phyloP scores from a whole-genome alignment of 2,113 vertebrate species.

The Abramis brama region DNA sequence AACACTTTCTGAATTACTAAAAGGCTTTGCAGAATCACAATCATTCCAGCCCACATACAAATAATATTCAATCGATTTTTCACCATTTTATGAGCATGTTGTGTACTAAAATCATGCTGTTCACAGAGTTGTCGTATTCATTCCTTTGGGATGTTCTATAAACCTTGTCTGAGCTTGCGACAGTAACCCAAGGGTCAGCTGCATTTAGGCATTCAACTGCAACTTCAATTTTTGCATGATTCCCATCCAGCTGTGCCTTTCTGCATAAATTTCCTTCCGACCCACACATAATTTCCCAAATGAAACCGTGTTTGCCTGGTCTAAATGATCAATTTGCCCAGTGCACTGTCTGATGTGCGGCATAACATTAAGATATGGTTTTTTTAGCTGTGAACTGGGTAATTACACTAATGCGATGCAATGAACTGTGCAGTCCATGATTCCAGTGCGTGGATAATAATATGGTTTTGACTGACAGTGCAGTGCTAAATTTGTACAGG shows the following conservation, averaged over 20 bases:
- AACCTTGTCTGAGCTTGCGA: background rate
- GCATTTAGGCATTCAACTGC: conserved; percentile 3
- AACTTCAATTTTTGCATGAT: conserved; percentile 2
- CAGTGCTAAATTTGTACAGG: conserved; percentile 37
- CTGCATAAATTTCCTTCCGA: conserved; percentile 39
- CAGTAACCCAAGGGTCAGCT: background rate
- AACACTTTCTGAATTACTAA: background rate
- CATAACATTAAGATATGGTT: conserved; percentile 54
- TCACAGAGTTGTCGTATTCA: background rate
- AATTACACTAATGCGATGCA: conserved; percentile 61
- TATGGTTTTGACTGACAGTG: conserved; percentile 53
- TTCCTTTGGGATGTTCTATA: background rate
- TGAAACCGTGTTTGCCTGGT: conserved; percentile 43
- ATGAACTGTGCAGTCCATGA: conserved; percentile 38
- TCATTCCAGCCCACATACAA: background rate
- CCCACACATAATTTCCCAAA: conserved; percentile 57
- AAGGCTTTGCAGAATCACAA: background rate
- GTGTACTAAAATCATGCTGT: background rate
- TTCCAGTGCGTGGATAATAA: conserved; percentile 39
- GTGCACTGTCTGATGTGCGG: conserved; percentile 37
- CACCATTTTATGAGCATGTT: background rate
- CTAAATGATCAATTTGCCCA: conserved; percentile 47
- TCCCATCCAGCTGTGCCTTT: conserved; percentile 45
- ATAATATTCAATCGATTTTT: background rate
- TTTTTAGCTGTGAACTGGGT: conserved; percentile 53